Conservation (phyloP, 2,797 vertebrate species). For the Heterohyrax brucei region DNA sequence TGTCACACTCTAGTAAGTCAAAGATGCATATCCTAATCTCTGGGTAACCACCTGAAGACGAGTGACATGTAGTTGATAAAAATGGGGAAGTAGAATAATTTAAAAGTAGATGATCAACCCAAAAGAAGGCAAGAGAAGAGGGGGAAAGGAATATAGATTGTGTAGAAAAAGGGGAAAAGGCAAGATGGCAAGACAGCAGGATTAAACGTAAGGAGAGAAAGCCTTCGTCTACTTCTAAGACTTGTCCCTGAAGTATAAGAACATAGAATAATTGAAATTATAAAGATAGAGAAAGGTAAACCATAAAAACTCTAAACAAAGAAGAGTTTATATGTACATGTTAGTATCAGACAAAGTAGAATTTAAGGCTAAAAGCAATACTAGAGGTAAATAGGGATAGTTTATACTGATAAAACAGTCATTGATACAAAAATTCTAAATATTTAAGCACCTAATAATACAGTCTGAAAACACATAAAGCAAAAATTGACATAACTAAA, state of each 20-base stretch:
- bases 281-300: background rate
- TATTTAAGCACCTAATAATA: too few relatives aligned
- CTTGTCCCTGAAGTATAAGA: background rate
- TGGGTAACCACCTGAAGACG: background rate
- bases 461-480: too few relatives aligned
- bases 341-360: background rate
- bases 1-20: background rate
- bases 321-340: background rate
- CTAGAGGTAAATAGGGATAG: background rate
- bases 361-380: background rate
- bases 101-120: background rate
- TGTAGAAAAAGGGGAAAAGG: background rate
- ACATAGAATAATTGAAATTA: background rate
- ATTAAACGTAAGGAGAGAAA: background rate
- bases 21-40: background rate
- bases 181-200: background rate
- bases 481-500: too few relatives aligned
- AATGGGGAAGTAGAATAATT: too few relatives aligned
- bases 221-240: background rate
- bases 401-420: too few relatives aligned
- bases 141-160: background rate
- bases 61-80: background rate
- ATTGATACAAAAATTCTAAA: too few relatives aligned
- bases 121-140: background rate
- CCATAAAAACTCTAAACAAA: background rate